Conservation (phyloP, 2,797 vertebrate species). For the Darevskia nairensis region DNA sequence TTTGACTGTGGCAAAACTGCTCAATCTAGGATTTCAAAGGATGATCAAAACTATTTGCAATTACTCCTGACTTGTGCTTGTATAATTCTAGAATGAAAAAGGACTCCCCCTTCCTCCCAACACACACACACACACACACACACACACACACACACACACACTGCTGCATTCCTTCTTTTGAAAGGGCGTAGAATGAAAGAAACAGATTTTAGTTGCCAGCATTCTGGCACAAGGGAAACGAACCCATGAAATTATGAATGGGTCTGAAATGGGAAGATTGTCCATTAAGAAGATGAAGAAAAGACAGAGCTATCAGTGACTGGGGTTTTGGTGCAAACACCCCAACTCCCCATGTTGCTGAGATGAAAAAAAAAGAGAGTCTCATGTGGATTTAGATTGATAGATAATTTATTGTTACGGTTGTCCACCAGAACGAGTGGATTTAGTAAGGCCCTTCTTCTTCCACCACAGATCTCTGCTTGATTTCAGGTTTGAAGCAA, state of each 20-base stretch:
- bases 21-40: conserved; percentile 65
- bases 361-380: neutral
- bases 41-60: conserved; percentile 71
- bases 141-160: conserved; percentile 13
- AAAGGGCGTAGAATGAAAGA: conserved; percentile 54
- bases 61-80: conserved; percentile 66
- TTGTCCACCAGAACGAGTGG: neutral
- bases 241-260: conserved; percentile 63
- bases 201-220: conserved; percentile 60
- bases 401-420: too few species aligned
- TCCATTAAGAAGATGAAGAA: conserved; percentile 39
- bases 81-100: conserved; percentile 60
- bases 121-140: conserved; percentile 10
- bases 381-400: neutral
- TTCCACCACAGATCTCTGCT: neutral
- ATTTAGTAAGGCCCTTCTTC: neutral
- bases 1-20: conserved; percentile 63
- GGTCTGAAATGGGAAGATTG: conserved; percentile 49
- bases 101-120: neutral
- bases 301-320: neutral
- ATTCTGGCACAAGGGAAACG: conserved; percentile 59
- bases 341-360: neutral
- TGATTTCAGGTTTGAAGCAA: neutral
- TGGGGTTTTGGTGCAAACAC: neutral
- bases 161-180: conserved; percentile 50